Base-by-base conservation (phyloP, 2,888 invertebrate genomes). In the Meteorus cinctellus region DNA sequence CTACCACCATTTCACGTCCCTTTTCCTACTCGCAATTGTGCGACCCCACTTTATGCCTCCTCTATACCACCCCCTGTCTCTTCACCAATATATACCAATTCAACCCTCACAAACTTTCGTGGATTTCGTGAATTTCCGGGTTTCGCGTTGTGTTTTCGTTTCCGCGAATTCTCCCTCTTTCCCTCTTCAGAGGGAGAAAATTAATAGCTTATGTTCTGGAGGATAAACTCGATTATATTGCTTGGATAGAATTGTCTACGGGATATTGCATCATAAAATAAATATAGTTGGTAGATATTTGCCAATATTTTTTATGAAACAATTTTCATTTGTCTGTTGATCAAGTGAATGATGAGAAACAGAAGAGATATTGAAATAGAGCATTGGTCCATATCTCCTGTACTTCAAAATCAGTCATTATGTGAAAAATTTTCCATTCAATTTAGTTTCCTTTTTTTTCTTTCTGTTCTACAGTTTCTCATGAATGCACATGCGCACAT, bases 101-200 rank as follows among this genome's bases (percentile, higher is more conserved):
- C 24, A 55, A 24, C 55, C 55, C 55, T 55, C 55, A 55, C 55
- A 19, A 55, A 65, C 63, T 78, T 76, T 63, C 51, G 73, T 78
- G 71, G 67, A 74, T 74, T 74, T 41, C 31, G 31, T 45, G 74
- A 74, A 74, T 74, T 74, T 74, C 67, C 74, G 67, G 74, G 65
- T 65, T 66, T 65, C 55, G 60, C 67, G 74, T 74, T 74, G 74
- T 74, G 74, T 74, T 74, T 74, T 74, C 74, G 74, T 74, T 74
- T 74, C 60, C 74, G 62, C 45, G 60, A 67, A 10, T 55, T 24
- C 8, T 19, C n/a, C 19, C 19, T 6, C n/a, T 19, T 55, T 19
- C n/a, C 55, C 19, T 55, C 55, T 19, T 8, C 10, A 51, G 55
- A 34, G 34, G 19, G 41, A 66, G 41, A 41, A 68, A 74, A 74